phyloP scores from a whole-genome alignment of 2,113 vertebrate species.

The Grus americana region DNA sequence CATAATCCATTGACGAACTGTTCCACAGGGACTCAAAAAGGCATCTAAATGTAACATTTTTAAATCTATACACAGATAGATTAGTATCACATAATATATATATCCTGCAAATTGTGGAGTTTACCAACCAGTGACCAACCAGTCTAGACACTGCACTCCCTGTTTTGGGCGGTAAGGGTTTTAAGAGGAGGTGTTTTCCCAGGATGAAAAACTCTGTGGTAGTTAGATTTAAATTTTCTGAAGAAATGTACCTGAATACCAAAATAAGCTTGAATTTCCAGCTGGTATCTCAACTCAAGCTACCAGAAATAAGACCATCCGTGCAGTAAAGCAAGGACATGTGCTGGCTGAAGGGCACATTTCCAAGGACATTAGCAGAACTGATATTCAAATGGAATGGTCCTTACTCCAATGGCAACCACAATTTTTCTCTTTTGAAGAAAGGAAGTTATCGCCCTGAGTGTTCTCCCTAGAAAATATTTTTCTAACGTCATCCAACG shows the following conservation, averaged over 20 bases:
- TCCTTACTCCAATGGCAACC: neutral
- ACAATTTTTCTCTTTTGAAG: constrained; percentile 6
- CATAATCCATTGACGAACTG: neutral
- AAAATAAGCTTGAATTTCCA: constrained; percentile 23
- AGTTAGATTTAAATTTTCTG: neutral
- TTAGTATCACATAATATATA: neutral
- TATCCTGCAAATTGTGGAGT: neutral
- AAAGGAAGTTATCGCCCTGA: neutral
- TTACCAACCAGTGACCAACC: neutral
- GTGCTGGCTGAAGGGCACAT: neutral
- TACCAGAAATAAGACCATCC: constrained; percentile 1
- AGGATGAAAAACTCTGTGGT: neutral
- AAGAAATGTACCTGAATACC: neutral
- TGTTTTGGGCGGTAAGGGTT: neutral
- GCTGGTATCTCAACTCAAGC: neutral
- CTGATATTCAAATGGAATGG: neutral
- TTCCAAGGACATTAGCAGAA: neutral
- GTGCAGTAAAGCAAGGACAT: neutral
- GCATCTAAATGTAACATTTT: neutral
- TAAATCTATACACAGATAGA: neutral
- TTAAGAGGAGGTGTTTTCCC: neutral
- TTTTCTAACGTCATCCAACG: neutral
- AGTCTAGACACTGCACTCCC: neutral
- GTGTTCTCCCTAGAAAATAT: neutral
- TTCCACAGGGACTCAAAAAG: neutral